Percentiles rank a stretch among this genome's conserved stretches.
phyloP scores from a whole-genome alignment of 2,113 vertebrate species.

The Gymnogyps californianus region DNA sequence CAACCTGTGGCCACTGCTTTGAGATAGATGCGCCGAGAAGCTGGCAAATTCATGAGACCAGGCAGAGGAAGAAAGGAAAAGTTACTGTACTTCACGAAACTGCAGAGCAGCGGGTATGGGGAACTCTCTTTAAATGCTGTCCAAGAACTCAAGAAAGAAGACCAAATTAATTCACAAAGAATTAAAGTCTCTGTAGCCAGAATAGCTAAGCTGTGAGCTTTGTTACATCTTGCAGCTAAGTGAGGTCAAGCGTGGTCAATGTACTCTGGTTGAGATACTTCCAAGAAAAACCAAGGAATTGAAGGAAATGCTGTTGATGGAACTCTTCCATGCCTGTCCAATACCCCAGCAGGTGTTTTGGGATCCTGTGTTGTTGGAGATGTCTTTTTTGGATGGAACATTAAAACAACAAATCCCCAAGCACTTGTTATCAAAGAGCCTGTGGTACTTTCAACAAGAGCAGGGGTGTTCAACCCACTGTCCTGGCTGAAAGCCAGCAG shows the following conservation, averaged over 20 bases:
- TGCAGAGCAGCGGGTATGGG: background rate
- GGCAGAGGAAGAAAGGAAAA: background rate
- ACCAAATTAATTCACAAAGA: constrained; percentile 33
- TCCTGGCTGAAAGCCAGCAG: constrained; percentile 44
- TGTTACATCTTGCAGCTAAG: constrained; percentile 31
- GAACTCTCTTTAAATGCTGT: background rate
- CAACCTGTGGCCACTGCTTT: background rate
- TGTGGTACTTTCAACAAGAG: constrained; percentile 45
- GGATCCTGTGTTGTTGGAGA: constrained; percentile 26
- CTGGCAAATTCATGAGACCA: background rate
- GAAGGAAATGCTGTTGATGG: constrained; percentile 53
- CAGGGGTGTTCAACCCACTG: constrained; percentile 49
- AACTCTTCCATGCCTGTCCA: constrained; percentile 45
- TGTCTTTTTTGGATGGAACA: constrained; percentile 61
- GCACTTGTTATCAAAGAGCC: constrained; percentile 64
- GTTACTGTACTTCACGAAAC: background rate
- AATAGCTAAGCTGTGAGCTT: background rate
- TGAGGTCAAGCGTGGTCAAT: constrained; percentile 46
- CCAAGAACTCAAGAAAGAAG: constrained; percentile 14
- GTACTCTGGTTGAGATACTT: constrained; percentile 29
- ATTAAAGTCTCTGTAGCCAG: constrained; percentile 25
- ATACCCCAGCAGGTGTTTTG: constrained; percentile 56
- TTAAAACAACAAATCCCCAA: constrained; percentile 63
- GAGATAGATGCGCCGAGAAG: background rate
- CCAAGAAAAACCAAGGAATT: constrained; percentile 44